A percentile compares a stretch with the other conserved stretches of the same genome.
phyloP scores from a whole-genome alignment of 2,797 vertebrate species.

The Bovichtus diacanthus region DNA sequence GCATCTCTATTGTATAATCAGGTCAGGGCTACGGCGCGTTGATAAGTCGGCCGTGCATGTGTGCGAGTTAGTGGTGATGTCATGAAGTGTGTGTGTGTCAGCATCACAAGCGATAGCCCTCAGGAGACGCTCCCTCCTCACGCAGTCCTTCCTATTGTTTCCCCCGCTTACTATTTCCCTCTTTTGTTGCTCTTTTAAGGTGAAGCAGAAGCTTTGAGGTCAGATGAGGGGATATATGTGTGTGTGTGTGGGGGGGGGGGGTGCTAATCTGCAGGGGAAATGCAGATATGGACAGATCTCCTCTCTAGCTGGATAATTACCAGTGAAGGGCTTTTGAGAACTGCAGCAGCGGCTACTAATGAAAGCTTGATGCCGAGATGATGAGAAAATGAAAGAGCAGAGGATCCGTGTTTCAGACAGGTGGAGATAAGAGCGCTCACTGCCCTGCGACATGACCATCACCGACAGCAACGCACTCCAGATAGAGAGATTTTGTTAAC shows the following conservation, averaged over 20 bases:
- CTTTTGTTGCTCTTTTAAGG: constrained; percentile 9
- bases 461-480: background rate
- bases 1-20: constrained; percentile 49
- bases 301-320: too few relatives aligned
- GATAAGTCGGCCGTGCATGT: constrained; percentile 24
- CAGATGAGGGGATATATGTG: constrained; percentile 23
- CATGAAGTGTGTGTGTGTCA: constrained; percentile 64
- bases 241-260: too few relatives aligned
- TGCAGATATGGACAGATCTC: too few relatives aligned
- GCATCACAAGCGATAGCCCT: constrained; percentile 49
- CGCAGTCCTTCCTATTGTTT: constrained; percentile 26
- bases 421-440: constrained; percentile 33
- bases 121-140: constrained; percentile 30
- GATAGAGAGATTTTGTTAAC: background rate
- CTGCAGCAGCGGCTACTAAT: constrained; percentile 46
- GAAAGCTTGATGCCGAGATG: constrained; percentile 50
- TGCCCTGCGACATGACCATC: background rate
- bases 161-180: background rate
- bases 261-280: too few relatives aligned
- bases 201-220: constrained; percentile 38
- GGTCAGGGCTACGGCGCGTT: constrained; percentile 45
- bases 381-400: constrained; percentile 45
- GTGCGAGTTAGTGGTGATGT: constrained; percentile 42
- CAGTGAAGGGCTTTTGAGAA: constrained; percentile 36
- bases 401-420: constrained; percentile 27